Conservation (phyloP, 1,140 invertebrate species). For the Ceratoteleas bidentatus region DNA sequence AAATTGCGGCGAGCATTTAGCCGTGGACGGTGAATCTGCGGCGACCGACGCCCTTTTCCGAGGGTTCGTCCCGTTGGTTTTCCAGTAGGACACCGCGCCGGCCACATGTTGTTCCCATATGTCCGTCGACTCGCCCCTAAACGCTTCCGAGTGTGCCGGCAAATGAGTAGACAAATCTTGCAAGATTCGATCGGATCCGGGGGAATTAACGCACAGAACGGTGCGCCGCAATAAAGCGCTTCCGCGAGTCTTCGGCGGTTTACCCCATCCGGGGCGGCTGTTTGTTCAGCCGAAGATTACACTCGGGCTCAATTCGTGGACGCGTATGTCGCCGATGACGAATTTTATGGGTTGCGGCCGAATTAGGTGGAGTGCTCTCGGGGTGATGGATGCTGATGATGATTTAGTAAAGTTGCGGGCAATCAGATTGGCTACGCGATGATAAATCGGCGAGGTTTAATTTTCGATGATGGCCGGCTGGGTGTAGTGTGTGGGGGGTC, state of each 20-base stretch:
- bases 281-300: constrained; percentile 63
- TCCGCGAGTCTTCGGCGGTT: constrained; percentile 43
- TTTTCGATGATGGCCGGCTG: no score
- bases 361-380: no score
- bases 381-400: no score
- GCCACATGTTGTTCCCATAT: constrained; percentile 71
- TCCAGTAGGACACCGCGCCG: constrained; percentile 62
- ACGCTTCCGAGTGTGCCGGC: constrained; percentile 39
- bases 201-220: constrained; percentile 57
- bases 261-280: constrained; percentile 40
- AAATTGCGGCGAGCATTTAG: constrained; percentile 80
- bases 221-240: constrained; percentile 41
- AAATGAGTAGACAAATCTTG: constrained; percentile 70
- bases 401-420: no score
- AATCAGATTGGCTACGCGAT: no score
- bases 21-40: constrained; percentile 62
- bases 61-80: constrained; percentile 52
- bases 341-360: no score
- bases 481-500: no score
- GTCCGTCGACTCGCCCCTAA: constrained; percentile 63
- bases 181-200: constrained; percentile 64
- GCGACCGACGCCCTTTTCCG: constrained; percentile 64
- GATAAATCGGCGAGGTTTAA: no score
- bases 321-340: no score
- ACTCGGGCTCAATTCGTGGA: no score